Conservation (phyloP, 2,113 vertebrate species). For the Trachemys scripta region DNA sequence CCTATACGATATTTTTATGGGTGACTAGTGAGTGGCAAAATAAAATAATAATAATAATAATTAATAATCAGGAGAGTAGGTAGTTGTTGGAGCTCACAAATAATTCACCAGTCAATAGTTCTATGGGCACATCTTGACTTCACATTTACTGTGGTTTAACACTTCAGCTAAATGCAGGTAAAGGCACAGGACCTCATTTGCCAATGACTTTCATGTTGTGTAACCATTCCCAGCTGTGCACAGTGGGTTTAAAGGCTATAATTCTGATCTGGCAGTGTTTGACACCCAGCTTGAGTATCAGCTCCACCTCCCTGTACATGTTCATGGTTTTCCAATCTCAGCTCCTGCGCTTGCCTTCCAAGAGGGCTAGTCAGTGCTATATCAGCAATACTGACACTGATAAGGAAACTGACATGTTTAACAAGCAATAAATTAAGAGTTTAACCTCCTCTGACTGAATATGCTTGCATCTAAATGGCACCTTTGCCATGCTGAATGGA, state of each 20-base stretch:
- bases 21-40: fast-evolving
- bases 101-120: background rate
- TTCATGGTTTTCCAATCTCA: background rate
- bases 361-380: background rate
- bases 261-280: background rate
- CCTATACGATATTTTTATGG: fast-evolving
- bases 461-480: background rate
- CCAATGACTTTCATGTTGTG: background rate
- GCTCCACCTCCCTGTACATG: background rate
- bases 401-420: slow-evolving; percentile 28
- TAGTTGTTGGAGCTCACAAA: background rate
- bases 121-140: background rate
- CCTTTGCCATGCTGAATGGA: slow-evolving; percentile 11
- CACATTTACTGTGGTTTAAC: background rate
- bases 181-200: background rate
- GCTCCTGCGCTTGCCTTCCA: background rate
- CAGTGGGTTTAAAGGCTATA: background rate
- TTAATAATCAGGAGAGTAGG: background rate
- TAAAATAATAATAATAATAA: background rate
- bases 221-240: fast-evolving
- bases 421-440: slow-evolving; percentile 51
- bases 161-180: background rate
- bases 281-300: background rate
- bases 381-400: background rate
- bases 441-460: slow-evolving; percentile 31